A percentile compares a stretch with the other conserved stretches of the same genome.
Conservation (phyloP, 2,888 invertebrate genomes). For the Stictocephala bisonia region DNA sequence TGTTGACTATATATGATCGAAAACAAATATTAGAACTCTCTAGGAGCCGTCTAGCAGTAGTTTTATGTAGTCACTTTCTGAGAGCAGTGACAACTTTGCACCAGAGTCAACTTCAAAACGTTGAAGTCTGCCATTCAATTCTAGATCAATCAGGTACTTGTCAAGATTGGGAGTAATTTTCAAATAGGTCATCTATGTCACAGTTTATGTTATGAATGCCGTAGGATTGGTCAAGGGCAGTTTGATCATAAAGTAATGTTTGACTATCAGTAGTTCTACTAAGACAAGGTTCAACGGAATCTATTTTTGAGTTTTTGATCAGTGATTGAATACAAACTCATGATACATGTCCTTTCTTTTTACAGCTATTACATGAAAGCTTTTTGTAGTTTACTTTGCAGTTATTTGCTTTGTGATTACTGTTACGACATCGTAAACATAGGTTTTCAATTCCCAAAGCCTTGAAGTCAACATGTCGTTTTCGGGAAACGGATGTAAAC, state of each 20-base stretch:
- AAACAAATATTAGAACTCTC: too few relatives aligned
- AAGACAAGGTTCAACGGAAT: too few relatives aligned
- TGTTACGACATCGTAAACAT: background rate
- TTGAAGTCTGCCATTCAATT: background rate
- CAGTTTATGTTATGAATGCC: background rate
- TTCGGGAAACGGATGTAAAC: too few relatives aligned
- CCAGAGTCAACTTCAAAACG: background rate
- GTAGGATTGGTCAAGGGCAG: background rate
- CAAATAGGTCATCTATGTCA: too few relatives aligned
- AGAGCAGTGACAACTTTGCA: background rate
- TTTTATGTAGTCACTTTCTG: background rate
- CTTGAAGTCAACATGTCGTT: too few relatives aligned
- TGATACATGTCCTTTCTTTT: background rate
- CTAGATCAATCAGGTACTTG: background rate
- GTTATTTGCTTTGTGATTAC: background rate
- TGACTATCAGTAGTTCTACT: too few relatives aligned
- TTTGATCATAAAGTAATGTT: background rate
- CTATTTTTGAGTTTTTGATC: background rate
- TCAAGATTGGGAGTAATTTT: too few relatives aligned
- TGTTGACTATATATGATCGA: conserved; percentile 6
- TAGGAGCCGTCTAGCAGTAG: too few relatives aligned
- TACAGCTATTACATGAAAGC: background rate
- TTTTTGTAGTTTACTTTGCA: background rate
- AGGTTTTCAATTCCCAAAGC: background rate
- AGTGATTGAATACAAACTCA: background rate